Conservation (phyloP, 2,113 vertebrate genomes). For the Ictalurus punctatus region DNA sequence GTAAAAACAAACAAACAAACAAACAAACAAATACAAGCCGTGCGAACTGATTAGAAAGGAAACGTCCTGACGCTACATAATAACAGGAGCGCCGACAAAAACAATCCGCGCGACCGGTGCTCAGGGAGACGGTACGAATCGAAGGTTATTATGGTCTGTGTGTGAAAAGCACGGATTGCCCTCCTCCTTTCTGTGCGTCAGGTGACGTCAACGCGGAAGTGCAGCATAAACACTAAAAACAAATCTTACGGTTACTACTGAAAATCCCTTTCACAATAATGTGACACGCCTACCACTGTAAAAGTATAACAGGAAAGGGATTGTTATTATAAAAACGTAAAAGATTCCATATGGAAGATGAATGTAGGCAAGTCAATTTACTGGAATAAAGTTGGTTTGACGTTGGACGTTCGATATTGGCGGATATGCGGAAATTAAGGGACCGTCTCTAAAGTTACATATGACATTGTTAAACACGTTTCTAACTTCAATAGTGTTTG, state of each 20-base stretch:
- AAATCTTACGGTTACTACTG: background rate
- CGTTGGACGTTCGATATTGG: too few relatives aligned
- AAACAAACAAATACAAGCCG: too few relatives aligned
- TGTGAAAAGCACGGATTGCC: conserved; percentile 63
- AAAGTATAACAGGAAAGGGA: background rate
- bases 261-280: background rate
- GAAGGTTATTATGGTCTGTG: conserved; percentile 29
- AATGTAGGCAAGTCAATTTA: background rate
- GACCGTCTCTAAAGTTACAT: too few relatives aligned
- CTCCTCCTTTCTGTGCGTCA: conserved; percentile 65
- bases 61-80: conserved; percentile 1
- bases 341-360: background rate
- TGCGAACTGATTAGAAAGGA: background rate
- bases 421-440: too few relatives aligned
- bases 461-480: too few relatives aligned
- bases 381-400: too few relatives aligned
- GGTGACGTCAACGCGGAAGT: conserved; percentile 66
- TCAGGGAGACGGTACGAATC: background rate
- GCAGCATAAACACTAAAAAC: conserved; percentile 10
- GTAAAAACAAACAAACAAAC: background rate
- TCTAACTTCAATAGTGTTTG: too few relatives aligned
- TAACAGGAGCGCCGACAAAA: background rate
- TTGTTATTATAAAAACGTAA: background rate
- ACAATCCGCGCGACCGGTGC: background rate
- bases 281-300: background rate